Conservation (phyloP, 2,888 invertebrate species). For the Mythimna vitellina region DNA sequence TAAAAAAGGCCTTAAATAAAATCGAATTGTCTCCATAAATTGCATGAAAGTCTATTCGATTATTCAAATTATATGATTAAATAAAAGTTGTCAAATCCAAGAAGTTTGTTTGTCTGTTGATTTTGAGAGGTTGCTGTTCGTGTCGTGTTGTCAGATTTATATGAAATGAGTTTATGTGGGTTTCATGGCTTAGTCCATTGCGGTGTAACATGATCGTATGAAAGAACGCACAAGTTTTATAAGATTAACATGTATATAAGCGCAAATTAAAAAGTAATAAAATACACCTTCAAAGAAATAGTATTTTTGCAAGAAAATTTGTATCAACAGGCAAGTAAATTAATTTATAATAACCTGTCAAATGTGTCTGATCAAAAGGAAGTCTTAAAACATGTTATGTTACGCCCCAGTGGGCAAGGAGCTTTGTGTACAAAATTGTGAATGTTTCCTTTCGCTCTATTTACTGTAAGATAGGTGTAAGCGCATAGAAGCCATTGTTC, state of each 20-base stretch:
- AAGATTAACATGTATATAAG: conserved; percentile 15
- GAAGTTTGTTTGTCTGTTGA: conserved; percentile 57
- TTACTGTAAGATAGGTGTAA: conserved; percentile 72
- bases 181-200: conserved; percentile 27
- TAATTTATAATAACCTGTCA: not conserved
- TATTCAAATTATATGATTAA: not conserved
- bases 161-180: conserved; percentile 43
- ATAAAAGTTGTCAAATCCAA: conserved; percentile 51
- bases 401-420: conserved; percentile 38
- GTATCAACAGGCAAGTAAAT: too few species aligned
- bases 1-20: too few species aligned
- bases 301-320: not conserved
- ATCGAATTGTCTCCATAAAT: not conserved
- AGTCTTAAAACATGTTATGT: conserved; percentile 18
- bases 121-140: conserved; percentile 52
- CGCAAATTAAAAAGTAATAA: not conserved
- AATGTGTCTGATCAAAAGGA: not conserved
- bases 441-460: conserved; percentile 61
- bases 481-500: conserved; percentile 85
- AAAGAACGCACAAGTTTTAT: conserved; percentile 45
- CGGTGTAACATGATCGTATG: conserved; percentile 12
- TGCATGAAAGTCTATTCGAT: not conserved
- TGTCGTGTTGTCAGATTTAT: conserved; percentile 55
- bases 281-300: too few species aligned
- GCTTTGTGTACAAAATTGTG: conserved; percentile 65